phyloP scores from a whole-genome alignment of 2,888 invertebrate species.

The Myopa tessellatipennis region DNA sequence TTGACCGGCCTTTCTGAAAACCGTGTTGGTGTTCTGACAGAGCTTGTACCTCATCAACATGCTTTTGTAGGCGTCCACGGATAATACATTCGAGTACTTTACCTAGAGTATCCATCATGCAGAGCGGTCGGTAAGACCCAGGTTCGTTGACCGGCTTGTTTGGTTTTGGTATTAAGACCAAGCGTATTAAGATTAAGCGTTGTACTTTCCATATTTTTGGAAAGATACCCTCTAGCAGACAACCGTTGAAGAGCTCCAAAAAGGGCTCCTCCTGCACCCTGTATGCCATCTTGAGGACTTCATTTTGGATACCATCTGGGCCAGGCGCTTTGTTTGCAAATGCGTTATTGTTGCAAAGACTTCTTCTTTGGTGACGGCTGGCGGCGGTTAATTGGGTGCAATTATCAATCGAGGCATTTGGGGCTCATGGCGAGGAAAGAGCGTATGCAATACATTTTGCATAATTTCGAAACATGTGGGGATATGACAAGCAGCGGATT shows the following conservation, averaged over 20 bases:
- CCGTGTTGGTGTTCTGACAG: not conserved
- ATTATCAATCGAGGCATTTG: too few species aligned
- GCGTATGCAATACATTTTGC: too few species aligned
- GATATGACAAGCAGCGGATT: too few species aligned
- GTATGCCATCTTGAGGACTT: not conserved
- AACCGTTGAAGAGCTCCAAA: not conserved
- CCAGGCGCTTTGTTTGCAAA: not conserved
- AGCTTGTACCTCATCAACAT: not conserved
- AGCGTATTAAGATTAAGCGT: too few species aligned
- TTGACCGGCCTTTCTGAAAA: not conserved
- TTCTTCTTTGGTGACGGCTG: not conserved
- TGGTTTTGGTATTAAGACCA: too few species aligned
- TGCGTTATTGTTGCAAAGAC: not conserved
- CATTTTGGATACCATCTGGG: not conserved
- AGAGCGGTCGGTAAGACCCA: too few species aligned
- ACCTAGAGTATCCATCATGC: not conserved
- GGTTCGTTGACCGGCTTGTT: too few species aligned
- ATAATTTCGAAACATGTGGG: too few species aligned
- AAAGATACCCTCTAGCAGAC: not conserved
- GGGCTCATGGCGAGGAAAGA: too few species aligned
- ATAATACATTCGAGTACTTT: not conserved
- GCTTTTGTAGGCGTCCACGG: not conserved
- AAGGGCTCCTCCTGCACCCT: not conserved
- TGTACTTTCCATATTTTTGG: not conserved
- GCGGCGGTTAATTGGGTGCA: too few species aligned